Base-by-base conservation (phyloP, 2,113 vertebrate species). In the Pollachius pollachius region DNA sequence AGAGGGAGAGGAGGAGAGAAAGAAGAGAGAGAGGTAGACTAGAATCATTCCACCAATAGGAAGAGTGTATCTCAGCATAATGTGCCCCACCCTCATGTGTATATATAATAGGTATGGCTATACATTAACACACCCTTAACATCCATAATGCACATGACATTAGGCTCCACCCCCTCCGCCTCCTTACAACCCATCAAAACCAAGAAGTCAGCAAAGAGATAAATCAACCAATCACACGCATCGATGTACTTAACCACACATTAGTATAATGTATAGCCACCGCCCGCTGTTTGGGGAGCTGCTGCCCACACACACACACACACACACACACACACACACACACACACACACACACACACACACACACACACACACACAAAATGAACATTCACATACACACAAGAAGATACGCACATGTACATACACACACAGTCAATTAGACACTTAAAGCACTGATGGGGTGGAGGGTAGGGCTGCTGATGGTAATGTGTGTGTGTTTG, bases 221-320 rank as follows among this genome's bases (percentile, higher is more conserved):
- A 80, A 84, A 85, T 88, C 82, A 86, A 70, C 84, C 80, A 87
- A 87, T 87, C 86, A 78, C 82, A 88, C 84, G 80, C 84, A 80
- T 83, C 82, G 78, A 78, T 80, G 84, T 88, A 80, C 83, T 86
- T 88, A 86, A 86, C 84, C 81, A 84, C 81, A 82, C 74, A 81
- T 84, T 84, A 84, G 80, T 78, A 73, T 84, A 83, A 81, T 81
- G 86, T 73, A 75, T 21, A 81, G 52, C 82, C 71, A 5, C 7
- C 15, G 1, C 84, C 82, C 71, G 76, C 80, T 86, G 84, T 82
- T 80, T 80, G 70, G 65, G 74, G 76, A 83, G 70, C 70, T 75
- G 72, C 64, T 41, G 62, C 30, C 1, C 30, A 13, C 58, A n/a
- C 68, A 62, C 59, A 52, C 19, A n/a, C 19, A n/a, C 68, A 25